Conservation (phyloP, 2,797 vertebrate genomes). For the Sebastes vulpes region DNA sequence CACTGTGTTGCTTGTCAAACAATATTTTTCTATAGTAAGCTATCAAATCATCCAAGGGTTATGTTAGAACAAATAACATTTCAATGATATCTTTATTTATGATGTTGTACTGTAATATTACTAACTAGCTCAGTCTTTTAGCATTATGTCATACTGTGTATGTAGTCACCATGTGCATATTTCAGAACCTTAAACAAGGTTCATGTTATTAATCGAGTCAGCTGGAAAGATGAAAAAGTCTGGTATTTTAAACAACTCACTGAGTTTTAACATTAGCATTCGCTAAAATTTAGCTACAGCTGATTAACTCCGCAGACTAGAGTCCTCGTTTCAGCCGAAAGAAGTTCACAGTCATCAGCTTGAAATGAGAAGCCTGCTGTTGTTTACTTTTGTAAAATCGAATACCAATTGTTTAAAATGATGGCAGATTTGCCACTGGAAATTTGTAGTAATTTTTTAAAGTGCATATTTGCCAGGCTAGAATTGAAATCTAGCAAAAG, state of each 20-base stretch:
- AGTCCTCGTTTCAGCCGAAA: neutral
- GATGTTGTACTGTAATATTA: neutral
- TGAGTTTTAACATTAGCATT: neutral
- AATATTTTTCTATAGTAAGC: neutral
- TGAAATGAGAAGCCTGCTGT: neutral
- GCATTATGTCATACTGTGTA: neutral
- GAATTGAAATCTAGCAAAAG: neutral
- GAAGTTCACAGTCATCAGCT: neutral
- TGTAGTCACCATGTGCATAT: neutral
- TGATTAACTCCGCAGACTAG: neutral
- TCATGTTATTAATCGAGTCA: neutral
- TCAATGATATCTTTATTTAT: neutral
- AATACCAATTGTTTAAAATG: neutral
- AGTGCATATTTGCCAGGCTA: neutral
- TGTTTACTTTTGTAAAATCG: neutral
- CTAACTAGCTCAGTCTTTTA: neutral
- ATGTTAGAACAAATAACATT: neutral
- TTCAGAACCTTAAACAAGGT: neutral
- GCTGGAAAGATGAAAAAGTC: too few species aligned
- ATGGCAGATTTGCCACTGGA: too few species aligned
- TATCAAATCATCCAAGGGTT: neutral
- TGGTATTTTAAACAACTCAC: too few species aligned
- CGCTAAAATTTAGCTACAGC: neutral
- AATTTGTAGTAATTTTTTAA: neutral
- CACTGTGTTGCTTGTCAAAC: neutral